phyloP scores from a whole-genome alignment of 2,113 vertebrate genomes.

The Rhipidura dahli region DNA sequence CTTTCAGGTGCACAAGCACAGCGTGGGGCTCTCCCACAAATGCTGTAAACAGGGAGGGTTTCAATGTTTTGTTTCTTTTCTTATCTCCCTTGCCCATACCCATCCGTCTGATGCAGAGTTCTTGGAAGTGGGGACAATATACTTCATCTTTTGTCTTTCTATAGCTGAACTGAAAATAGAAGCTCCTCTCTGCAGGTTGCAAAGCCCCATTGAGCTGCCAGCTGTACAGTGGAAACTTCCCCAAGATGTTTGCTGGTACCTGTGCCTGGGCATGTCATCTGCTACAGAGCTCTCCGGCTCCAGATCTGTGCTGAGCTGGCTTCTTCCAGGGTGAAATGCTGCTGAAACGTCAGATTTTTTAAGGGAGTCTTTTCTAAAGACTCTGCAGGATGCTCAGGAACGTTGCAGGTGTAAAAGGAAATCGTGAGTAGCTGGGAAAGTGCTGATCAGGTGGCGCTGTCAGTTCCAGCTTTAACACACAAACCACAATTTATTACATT shows the following conservation, averaged over 20 bases:
- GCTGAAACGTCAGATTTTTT: not conserved
- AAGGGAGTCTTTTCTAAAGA: not conserved
- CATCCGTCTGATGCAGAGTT: not conserved
- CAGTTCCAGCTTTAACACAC: not conserved
- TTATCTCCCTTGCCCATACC: not conserved
- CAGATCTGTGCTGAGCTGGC: conserved; percentile 35
- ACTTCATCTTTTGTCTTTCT: not conserved
- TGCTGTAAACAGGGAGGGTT: rapidly evolving
- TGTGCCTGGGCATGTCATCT: not conserved
- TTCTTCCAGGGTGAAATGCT: not conserved
- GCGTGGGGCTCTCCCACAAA: not conserved
- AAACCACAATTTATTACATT: rapidly evolving
- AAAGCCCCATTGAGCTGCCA: not conserved
- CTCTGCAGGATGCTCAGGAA: not conserved
- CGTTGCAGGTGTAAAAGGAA: not conserved
- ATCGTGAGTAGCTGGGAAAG: not conserved
- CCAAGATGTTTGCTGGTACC: not conserved
- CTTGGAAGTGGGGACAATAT: not conserved
- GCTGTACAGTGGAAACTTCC: not conserved
- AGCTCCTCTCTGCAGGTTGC: not conserved
- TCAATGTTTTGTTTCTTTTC: not conserved
- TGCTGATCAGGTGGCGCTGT: not conserved
- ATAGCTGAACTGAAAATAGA: not conserved
- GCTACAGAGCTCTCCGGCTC: not conserved
- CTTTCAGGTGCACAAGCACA: not conserved